Conservation (phyloP, 2,113 vertebrate species). For the Pangasianodon hypophthalmus region DNA sequence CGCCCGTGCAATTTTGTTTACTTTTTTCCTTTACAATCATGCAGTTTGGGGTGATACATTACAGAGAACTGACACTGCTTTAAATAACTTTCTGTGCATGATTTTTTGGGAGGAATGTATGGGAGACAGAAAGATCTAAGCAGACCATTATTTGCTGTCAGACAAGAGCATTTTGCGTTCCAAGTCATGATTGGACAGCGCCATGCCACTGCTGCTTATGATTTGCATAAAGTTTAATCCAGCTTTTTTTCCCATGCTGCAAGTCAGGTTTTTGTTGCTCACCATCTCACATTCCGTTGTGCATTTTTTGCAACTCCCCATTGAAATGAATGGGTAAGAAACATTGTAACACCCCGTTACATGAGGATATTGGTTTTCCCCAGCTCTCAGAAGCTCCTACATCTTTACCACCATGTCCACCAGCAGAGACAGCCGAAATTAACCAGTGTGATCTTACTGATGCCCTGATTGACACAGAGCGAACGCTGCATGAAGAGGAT, state of each 20-base stretch:
- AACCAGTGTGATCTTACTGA: constrained; percentile 88
- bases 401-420: constrained; percentile 75
- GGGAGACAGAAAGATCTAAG: background rate
- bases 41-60: background rate
- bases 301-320: background rate
- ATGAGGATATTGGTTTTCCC: constrained; percentile 12
- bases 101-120: background rate
- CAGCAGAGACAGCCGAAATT: constrained; percentile 86
- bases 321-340: background rate
- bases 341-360: too few relatives aligned
- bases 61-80: background rate
- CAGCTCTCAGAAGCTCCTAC: constrained; percentile 83
- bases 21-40: background rate
- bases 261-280: background rate
- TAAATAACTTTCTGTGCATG: background rate
- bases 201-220: background rate
- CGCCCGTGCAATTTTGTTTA: background rate
- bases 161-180: background rate
- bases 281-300: background rate
- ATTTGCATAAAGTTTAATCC: too few relatives aligned
- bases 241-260: background rate
- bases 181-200: background rate
- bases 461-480: constrained; percentile 86
- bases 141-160: background rate
- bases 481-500: constrained; percentile 70